Evolutionary conservation across 2,888 invertebrate species (phyloP), one percentile per base, ranked within the genome.

Genomic region (Allolobophora icterica): DNA sequence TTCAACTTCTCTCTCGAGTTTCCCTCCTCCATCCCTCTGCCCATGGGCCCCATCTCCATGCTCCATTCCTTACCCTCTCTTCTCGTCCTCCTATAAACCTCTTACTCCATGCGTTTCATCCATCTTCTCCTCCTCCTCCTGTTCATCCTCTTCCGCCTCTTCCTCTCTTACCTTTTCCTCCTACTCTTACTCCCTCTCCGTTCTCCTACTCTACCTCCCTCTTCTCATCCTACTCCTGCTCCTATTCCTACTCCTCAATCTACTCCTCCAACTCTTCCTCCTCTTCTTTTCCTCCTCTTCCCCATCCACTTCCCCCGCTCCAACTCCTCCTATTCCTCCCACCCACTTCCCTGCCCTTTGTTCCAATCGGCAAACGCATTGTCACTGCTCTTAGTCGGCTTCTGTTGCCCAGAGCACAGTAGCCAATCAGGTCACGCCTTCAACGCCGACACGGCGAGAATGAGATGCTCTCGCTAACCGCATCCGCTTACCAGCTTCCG

Each of bases 351-450:
- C 3, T 71, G n/a, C 71, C 52, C n/a, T n/a, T 71, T n/a, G 71
- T 71, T n/a, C 71, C 30, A 71, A 71, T n/a, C 71, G 71, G 30
- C 71, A n/a, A 71, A 6, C 8, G 8, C 71, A 71, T 71, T 71
- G 71, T 71, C 71, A 71, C 11, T 71, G 71, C n/a, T 71, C 71
- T n/a, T 13, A 71, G 71, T 8, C n/a, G 71, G 71, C 71, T 30
- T 71, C 30, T n/a, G 71, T 71, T 71, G 71, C 30, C n/a, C n/a
- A n/a, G n/a, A 71, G 71, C 71, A 8, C 30, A 8, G 8, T 13
- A 13, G 71, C 71, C 71, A 71, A 71, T 71, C 71, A 71, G 71
- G 71, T 71, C 71, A 71, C 71, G 71, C 71, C 71, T 71, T 71
- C 71, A 13, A 30, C 71, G n/a, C n/a, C 11, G 71, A n/a, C 71